Conservation (phyloP, 2,888 invertebrate genomes). For the Meghimatium bilineatum region DNA sequence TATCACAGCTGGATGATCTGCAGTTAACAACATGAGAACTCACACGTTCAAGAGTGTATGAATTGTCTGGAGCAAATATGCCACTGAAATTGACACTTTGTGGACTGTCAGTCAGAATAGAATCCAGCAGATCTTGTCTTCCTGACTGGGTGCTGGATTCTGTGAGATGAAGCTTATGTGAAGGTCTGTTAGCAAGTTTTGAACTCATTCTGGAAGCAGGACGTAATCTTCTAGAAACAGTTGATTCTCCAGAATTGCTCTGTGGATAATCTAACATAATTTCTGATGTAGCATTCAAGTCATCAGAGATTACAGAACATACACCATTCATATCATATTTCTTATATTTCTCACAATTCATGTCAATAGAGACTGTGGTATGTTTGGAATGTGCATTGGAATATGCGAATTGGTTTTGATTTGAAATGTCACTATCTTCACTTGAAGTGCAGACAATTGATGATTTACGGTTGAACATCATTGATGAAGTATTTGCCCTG, state of each 20-base stretch:
- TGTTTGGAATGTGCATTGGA: not conserved
- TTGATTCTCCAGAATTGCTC: not conserved
- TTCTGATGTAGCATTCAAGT: not conserved
- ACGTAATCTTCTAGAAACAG: not conserved
- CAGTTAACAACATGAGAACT: conserved; percentile 50
- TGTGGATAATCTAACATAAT: not conserved
- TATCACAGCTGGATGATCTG: conserved; percentile 46
- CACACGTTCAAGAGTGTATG: conserved; percentile 52
- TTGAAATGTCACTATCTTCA: conserved; percentile 7
- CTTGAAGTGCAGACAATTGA: conserved; percentile 26
- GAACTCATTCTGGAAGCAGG: not conserved
- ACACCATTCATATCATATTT: not conserved
- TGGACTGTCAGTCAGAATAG: conserved; percentile 69
- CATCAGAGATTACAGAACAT: not conserved
- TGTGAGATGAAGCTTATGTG: not conserved
- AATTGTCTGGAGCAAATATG: conserved; percentile 68
- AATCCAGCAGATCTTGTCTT: conserved; percentile 57
- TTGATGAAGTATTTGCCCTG: conserved; percentile 8
- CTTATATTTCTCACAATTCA: not conserved
- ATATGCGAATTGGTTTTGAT: not conserved
- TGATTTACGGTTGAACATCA: conserved; percentile 26
- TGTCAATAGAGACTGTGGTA: not conserved
- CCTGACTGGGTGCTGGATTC: not conserved
- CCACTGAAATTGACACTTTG: conserved; percentile 69
- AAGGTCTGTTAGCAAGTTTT: not conserved